Evolutionary conservation across 2,797 vertebrate species (phyloP).

Genomic region (Anguilla obscura): DNA sequence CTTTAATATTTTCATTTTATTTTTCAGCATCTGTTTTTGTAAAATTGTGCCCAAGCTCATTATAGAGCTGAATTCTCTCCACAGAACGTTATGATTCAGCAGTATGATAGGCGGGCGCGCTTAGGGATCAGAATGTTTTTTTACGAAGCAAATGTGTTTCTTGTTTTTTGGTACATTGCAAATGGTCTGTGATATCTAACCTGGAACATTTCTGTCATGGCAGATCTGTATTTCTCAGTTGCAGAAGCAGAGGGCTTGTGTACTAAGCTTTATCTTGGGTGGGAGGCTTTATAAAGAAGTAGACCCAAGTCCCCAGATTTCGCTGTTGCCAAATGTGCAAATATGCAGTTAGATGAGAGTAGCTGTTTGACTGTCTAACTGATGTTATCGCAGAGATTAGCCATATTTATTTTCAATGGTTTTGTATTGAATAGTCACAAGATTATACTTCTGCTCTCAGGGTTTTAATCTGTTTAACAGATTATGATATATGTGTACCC

Average conservation of each 20-base stretch:
- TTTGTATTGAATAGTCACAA: background rate
- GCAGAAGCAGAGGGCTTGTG: background rate
- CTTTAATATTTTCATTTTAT: background rate
- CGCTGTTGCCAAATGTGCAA: background rate
- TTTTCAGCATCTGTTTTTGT: background rate
- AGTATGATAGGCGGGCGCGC: background rate
- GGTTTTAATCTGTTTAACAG: background rate
- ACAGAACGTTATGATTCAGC: background rate
- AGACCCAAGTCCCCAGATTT: background rate
- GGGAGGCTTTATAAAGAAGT: background rate
- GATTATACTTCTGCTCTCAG: background rate
- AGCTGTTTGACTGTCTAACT: background rate
- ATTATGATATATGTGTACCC: background rate
- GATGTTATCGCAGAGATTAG: background rate
- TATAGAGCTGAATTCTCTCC: background rate
- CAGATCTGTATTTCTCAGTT: background rate
- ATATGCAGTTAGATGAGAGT: background rate
- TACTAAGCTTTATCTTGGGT: background rate
- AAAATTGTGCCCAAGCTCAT: background rate
- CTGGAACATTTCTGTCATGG: background rate
- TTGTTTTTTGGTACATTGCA: background rate
- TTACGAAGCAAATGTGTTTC: background rate
- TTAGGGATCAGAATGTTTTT: background rate
- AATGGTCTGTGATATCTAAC: background rate
- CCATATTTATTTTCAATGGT: background rate